Conservation (phyloP, 2,888 invertebrate species). For the Ephialtes manifestator region DNA sequence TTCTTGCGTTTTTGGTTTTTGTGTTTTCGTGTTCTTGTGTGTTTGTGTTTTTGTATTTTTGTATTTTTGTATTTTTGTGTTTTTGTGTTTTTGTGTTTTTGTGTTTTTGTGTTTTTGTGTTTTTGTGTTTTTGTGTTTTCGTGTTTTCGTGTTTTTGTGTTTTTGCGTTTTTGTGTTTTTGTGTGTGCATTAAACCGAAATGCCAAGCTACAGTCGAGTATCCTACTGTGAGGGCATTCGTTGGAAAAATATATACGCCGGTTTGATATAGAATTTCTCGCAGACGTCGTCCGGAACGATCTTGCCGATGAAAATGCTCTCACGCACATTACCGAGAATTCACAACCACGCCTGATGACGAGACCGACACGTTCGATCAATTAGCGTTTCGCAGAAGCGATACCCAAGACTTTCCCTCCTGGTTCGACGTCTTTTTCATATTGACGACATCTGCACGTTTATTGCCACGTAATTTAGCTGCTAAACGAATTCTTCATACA, state of each 20-base stretch:
- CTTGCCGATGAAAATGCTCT: slow-evolving; percentile 29
- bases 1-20: background rate
- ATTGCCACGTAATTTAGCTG: slow-evolving; percentile 7
- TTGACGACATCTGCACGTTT: slow-evolving; percentile 14
- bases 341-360: slow-evolving; percentile 39
- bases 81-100: too few species aligned
- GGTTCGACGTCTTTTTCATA: slow-evolving; percentile 20
- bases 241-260: slow-evolving; percentile 1
- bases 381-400: slow-evolving; percentile 61
- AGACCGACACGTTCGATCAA: slow-evolving; percentile 66
- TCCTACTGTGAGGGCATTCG: background rate
- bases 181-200: background rate
- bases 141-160: too few species aligned
- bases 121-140: too few species aligned
- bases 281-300: background rate
- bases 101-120: too few species aligned
- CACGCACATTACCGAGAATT: slow-evolving; percentile 38
- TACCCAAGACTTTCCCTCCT: slow-evolving; percentile 40
- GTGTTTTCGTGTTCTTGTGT: background rate
- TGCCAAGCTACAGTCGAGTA: background rate
- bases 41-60: too few species aligned
- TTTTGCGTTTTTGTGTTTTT: too few species aligned
- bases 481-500: slow-evolving; percentile 46
- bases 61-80: too few species aligned
- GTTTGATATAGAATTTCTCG: slow-evolving; percentile 26